Percentiles rank a stretch among this genome's conserved stretches.
Conservation (phyloP, 2,888 invertebrate species). For the Acheta domesticus region DNA sequence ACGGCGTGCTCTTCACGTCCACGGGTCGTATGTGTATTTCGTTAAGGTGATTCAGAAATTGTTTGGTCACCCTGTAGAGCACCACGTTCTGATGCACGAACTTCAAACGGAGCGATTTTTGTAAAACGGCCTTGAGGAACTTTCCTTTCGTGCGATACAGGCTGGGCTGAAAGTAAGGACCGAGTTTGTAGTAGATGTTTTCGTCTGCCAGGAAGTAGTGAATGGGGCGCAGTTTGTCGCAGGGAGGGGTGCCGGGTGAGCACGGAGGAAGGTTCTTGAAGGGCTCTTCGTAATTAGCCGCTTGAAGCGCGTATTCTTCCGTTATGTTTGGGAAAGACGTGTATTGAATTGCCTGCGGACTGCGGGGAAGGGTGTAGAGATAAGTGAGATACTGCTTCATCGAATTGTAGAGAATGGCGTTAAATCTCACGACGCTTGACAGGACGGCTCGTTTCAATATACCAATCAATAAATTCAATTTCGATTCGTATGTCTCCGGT, state of each 20-base stretch:
- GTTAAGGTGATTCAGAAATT: background rate
- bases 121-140: background rate
- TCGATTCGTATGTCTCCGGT: background rate
- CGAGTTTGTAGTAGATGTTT: conserved; percentile 18
- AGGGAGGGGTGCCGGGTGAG: background rate
- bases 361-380: background rate
- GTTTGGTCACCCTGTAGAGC: background rate
- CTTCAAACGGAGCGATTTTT: background rate
- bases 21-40: background rate
- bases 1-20: background rate
- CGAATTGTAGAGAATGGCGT: background rate
- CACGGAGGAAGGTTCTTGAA: background rate
- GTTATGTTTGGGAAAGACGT: background rate
- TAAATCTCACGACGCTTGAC: background rate
- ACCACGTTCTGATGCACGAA: background rate
- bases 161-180: background rate
- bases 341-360: background rate
- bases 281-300: background rate
- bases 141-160: background rate
- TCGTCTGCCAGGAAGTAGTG: background rate
- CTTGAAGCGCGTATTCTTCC: background rate
- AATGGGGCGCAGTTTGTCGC: background rate
- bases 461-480: background rate
- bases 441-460: background rate
- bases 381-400: background rate